Conservation (phyloP, 2,888 invertebrate genomes). For the Hirtodrosophila alboralis region DNA sequence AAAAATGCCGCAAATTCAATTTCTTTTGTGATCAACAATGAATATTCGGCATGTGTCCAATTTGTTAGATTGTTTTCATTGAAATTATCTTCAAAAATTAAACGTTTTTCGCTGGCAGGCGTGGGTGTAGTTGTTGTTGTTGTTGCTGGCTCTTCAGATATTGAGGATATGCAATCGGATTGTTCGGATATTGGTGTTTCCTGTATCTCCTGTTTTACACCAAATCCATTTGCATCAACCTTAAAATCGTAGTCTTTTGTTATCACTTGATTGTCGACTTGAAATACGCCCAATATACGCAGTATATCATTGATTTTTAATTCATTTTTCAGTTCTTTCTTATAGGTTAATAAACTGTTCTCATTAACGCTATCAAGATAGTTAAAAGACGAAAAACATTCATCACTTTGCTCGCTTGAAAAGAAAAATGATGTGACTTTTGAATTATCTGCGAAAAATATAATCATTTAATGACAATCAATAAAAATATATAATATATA, state of each 20-base stretch:
- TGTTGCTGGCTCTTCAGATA: too few species aligned
- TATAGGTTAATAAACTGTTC: neutral
- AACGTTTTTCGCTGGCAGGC: neutral
- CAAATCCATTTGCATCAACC: slow-evolving; percentile 11
- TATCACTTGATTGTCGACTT: slow-evolving; percentile 9
- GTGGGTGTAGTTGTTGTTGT: too few species aligned
- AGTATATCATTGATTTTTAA: slow-evolving; percentile 3
- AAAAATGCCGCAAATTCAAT: slow-evolving; percentile 3
- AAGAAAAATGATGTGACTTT: slow-evolving; percentile 23
- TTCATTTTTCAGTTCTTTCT: neutral
- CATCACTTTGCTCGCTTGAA: neutral
- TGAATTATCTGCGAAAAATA: slow-evolving; percentile 13
- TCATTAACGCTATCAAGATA: neutral
- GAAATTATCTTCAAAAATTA: slow-evolving; percentile 32
- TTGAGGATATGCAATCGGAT: too few species aligned
- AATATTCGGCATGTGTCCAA: slow-evolving; percentile 10
- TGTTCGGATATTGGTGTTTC: neutral
- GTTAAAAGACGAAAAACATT: slow-evolving; percentile 2
- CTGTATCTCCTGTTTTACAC: neutral
- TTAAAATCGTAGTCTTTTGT: slow-evolving; percentile 5
- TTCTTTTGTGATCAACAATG: neutral
- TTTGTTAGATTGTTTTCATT: neutral
- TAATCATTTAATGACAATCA: neutral
- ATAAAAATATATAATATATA: neutral
- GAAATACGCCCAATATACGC: slow-evolving; percentile 9